These are phyloP conservation scores for Emydura subglobosa DNA, from an alignment of 2,113 vertebrate genomes.

Conservation along the genomic window DNA sequence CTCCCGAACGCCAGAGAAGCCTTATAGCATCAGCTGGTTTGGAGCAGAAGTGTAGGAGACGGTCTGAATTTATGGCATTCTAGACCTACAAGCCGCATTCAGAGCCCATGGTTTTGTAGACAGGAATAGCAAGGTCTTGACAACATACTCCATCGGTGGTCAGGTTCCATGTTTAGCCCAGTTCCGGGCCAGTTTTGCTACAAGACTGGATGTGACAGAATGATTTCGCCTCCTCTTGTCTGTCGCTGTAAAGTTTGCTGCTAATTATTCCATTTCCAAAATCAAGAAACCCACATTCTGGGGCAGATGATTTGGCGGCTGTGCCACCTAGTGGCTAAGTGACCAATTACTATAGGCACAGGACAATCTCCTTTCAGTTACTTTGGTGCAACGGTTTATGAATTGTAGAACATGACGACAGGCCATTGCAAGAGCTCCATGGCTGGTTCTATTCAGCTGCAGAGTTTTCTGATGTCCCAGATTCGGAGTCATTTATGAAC, in stretches of 20 bases:
- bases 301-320: conserved; percentile 10
- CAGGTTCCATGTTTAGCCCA: background rate
- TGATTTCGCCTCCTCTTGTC: background rate
- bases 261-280: background rate
- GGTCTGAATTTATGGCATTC: background rate
- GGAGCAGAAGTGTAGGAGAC: background rate
- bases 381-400: background rate
- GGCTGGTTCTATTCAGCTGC: background rate
- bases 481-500: background rate
- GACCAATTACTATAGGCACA: background rate
- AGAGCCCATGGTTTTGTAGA: background rate
- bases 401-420: background rate
- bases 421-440: background rate
- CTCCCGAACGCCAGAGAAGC: background rate
- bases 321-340: conserved; percentile 51
- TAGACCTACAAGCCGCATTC: background rate
- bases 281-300: background rate
- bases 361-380: background rate
- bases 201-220: background rate
- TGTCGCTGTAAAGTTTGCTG: background rate
- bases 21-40: background rate
- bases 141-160: background rate
- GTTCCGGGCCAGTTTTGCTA: background rate
- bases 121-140: background rate
- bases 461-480: background rate